These are phyloP conservation scores for Ailurus styani DNA, from an alignment of 2,113 vertebrate genomes.

Conservation along the genomic window DNA sequence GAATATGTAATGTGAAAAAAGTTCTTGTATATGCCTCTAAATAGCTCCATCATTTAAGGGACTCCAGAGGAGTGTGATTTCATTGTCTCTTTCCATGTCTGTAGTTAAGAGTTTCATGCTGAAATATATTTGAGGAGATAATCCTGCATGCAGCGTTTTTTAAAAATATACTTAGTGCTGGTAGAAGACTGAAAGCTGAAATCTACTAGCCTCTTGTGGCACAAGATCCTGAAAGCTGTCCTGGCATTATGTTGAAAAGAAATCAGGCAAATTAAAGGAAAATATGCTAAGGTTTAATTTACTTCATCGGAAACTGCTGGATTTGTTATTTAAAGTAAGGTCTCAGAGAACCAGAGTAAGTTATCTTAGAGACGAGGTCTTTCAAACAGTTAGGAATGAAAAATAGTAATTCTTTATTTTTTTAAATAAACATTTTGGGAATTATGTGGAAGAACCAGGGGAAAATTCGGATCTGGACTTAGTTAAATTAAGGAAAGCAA, in stretches of 20 bases:
- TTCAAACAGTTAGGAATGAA: neutral
- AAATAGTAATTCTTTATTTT: neutral
- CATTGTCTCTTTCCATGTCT: neutral
- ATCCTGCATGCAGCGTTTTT: neutral
- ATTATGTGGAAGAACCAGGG: neutral
- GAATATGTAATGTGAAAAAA: neutral
- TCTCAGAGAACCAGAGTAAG: neutral
- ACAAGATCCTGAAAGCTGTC: neutral
- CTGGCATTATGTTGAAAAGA: neutral
- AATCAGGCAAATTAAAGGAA: neutral
- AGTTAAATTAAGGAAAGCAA: neutral
- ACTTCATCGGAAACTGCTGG: neutral
- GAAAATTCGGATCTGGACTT: neutral
- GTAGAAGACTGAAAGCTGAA: neutral
- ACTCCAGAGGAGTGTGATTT: neutral
- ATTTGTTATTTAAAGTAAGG: constrained; percentile 10
- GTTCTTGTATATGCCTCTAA: neutral
- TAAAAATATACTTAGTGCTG: neutral
- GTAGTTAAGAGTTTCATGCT: neutral
- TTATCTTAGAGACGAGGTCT: neutral
- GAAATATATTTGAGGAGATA: neutral
- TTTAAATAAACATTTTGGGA: neutral
- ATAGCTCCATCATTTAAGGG: neutral
- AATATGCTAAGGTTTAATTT: neutral
- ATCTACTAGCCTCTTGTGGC: neutral